Conservation (phyloP, 2,888 invertebrate genomes). For the Protula sp. region DNA sequence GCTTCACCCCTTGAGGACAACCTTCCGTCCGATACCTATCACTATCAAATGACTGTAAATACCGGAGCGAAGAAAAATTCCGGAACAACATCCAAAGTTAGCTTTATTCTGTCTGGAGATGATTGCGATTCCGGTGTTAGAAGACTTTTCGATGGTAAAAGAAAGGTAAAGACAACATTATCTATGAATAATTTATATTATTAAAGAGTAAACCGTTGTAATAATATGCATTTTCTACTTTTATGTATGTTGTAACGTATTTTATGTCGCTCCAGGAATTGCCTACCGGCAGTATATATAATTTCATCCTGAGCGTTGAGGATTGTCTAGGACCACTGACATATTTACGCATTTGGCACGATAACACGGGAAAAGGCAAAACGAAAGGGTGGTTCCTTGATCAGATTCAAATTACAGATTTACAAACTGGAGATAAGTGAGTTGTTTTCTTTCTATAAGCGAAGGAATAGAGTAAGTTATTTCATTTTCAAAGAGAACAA, state of each 20-base stretch:
- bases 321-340: constrained; percentile 43
- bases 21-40: constrained; percentile 53
- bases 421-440: constrained; percentile 51
- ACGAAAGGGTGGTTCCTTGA: constrained; percentile 48
- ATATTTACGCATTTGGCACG: constrained; percentile 52
- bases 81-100: constrained; percentile 45
- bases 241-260: background rate
- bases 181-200: no score
- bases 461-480: no score
- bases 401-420: constrained; percentile 44
- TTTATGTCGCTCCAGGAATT: constrained; percentile 41
- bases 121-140: constrained; percentile 48
- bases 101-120: constrained; percentile 51
- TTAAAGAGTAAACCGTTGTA: no score
- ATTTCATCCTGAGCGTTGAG: constrained; percentile 49
- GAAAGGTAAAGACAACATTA: constrained; percentile 41
- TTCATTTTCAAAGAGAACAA: no score
- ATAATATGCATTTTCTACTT: background rate
- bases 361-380: constrained; percentile 48
- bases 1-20: constrained; percentile 55
- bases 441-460: background rate
- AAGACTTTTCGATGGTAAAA: constrained; percentile 44
- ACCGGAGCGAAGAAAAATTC: constrained; percentile 49
- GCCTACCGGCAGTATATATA: constrained; percentile 44
- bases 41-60: constrained; percentile 54